Conservation (phyloP, 2,888 invertebrate genomes). For the Tortricodes alternella region DNA sequence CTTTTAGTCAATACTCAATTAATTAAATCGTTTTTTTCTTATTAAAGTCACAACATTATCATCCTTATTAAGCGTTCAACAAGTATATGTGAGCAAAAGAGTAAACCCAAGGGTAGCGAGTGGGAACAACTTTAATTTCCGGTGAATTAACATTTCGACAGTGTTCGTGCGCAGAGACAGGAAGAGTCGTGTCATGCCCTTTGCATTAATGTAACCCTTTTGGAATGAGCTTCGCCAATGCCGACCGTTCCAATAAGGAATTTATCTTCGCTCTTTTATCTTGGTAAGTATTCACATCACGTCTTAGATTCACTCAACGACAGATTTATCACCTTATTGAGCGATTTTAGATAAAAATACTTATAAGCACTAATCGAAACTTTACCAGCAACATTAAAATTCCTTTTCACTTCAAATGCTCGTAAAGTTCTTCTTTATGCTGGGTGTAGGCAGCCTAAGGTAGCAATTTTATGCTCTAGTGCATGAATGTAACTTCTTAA, state of each 20-base stretch:
- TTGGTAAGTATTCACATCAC: too few relatives aligned
- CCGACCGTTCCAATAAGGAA: constrained; percentile 30
- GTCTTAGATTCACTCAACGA: too few relatives aligned
- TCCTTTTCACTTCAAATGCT: too few relatives aligned
- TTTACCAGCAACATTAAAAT: too few relatives aligned
- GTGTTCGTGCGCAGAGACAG: constrained; percentile 52
- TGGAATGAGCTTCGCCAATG: constrained; percentile 37
- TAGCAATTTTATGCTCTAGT: too few relatives aligned
- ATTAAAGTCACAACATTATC: constrained; percentile 4
- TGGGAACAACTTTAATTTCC: constrained; percentile 81
- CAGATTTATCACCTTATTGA: too few relatives aligned
- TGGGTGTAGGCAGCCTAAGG: too few relatives aligned
- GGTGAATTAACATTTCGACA: constrained; percentile 78
- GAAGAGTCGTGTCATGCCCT: constrained; percentile 60
- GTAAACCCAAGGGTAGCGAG: constrained; percentile 69
- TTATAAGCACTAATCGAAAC: too few relatives aligned
- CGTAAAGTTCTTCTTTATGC: too few relatives aligned
- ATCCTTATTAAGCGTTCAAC: constrained; percentile 3
- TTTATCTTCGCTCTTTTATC: background rate
- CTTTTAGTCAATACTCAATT: background rate
- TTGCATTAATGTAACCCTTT: constrained; percentile 60
- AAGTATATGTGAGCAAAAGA: constrained; percentile 50
- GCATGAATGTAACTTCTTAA: too few relatives aligned
- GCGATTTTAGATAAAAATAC: too few relatives aligned
- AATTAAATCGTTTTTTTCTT: background rate